These are phyloP conservation scores for Pristionchus exspectatus DNA, from an alignment of 2,888 invertebrate genomes.

Conservation along the genomic window DNA sequence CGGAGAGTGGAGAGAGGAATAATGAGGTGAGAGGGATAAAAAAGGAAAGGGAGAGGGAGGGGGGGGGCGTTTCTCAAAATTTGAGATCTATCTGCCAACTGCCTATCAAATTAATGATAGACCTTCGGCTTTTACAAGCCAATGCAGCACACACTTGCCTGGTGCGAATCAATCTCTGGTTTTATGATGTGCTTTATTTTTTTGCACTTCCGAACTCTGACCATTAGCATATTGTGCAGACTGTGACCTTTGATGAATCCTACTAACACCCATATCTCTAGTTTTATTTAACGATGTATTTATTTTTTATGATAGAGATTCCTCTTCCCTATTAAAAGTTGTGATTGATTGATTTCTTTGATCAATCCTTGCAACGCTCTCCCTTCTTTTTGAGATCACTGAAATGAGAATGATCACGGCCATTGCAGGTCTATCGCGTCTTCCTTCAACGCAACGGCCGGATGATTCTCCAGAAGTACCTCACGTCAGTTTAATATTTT, in stretches of 20 bases:
- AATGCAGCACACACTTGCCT: not conserved
- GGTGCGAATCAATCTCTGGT: not conserved
- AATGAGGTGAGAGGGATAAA: not conserved
- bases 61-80: not conserved
- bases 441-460: slow-evolving; percentile 12
- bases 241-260: not conserved
- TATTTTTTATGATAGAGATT: too few species aligned
- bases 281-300: too few species aligned
- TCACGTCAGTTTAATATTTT: not conserved
- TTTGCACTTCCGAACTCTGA: not conserved
- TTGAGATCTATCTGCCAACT: not conserved
- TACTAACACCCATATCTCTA: not conserved
- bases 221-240: not conserved
- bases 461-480: slow-evolving; percentile 33
- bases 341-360: too few species aligned
- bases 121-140: not conserved
- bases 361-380: too few species aligned
- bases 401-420: too few species aligned
- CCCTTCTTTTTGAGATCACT: too few species aligned
- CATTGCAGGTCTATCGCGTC: not conserved
- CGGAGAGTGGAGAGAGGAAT: not conserved
- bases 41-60: too few species aligned
- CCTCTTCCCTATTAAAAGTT: too few species aligned
- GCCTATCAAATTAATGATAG: not conserved
- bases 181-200: not conserved